Evolutionary conservation across 2,888 invertebrate genomes (phyloP).

Genomic region (Schizotus pectinicornis): DNA sequence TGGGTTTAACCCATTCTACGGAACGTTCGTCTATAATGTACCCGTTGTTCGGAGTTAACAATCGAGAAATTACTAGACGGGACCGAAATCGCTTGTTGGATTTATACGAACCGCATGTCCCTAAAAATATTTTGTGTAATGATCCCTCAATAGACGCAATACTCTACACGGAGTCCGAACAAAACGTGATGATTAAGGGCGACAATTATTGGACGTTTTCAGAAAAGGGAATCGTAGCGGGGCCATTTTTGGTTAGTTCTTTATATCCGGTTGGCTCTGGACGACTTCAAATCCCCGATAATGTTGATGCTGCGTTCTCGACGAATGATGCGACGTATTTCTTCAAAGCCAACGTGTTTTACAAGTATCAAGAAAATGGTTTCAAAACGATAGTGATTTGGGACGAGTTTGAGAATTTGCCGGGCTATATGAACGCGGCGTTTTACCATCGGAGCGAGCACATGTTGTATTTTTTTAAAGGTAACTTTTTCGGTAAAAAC

Average conservation of each 20-base stretch:
- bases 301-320: background rate
- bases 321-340: background rate
- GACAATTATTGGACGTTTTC: constrained; percentile 1
- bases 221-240: background rate
- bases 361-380: background rate
- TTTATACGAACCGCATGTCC: background rate
- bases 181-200: background rate
- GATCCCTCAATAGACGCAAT: background rate
- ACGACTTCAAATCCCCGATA: background rate
- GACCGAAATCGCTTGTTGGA: background rate
- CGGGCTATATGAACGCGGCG: background rate
- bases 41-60: constrained; percentile 9
- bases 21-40: constrained; percentile 29
- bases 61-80: background rate
- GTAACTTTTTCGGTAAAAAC: background rate
- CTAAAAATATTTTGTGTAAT: constrained; percentile 1
- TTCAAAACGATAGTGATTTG: background rate
- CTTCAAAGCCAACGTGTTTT: background rate
- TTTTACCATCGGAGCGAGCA: background rate
- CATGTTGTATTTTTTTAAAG: constrained; percentile 1
- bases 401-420: background rate
- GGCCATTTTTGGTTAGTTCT: background rate
- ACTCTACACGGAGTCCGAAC: background rate
- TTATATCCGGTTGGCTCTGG: background rate
- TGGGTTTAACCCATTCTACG: constrained; percentile 34